phyloP scores from a whole-genome alignment of 1,140 invertebrate species.

The Goniozus legneri region DNA sequence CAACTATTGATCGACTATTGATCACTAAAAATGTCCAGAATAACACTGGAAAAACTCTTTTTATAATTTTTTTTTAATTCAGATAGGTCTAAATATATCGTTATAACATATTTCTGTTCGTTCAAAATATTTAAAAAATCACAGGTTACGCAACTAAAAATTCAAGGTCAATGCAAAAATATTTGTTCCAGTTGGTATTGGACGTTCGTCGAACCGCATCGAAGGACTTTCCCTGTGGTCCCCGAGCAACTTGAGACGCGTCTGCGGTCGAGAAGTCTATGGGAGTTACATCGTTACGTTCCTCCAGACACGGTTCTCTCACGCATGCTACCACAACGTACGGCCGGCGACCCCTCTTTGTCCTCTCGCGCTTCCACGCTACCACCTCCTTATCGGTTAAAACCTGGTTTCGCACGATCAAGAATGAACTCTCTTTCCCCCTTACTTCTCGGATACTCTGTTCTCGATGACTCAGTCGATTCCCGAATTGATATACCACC shows the following conservation, averaged over 20 bases:
- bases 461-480: background rate
- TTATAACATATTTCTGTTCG: no score
- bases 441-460: background rate
- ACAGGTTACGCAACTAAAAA: no score
- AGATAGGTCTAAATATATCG: no score
- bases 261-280: conserved; percentile 18
- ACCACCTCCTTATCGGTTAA: background rate
- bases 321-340: conserved; percentile 29
- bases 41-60: no score
- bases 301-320: conserved; percentile 7
- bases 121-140: no score
- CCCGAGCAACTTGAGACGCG: conserved; percentile 1
- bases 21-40: no score
- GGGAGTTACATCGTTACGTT: background rate
- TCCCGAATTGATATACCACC: no score
- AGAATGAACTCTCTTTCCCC: conserved; percentile 6
- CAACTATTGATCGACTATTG: no score
- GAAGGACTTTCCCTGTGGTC: background rate
- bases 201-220: no score
- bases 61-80: no score
- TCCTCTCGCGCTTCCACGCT: conserved; percentile 19
- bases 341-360: conserved; percentile 37
- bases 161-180: no score
- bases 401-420: background rate
- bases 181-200: no score